Evolutionary conservation across 53 echinoderm and acorn worm genomes (phyloP), one percentile per base, ranked within the genome.

Genomic region (Holothuria scabra): DNA sequence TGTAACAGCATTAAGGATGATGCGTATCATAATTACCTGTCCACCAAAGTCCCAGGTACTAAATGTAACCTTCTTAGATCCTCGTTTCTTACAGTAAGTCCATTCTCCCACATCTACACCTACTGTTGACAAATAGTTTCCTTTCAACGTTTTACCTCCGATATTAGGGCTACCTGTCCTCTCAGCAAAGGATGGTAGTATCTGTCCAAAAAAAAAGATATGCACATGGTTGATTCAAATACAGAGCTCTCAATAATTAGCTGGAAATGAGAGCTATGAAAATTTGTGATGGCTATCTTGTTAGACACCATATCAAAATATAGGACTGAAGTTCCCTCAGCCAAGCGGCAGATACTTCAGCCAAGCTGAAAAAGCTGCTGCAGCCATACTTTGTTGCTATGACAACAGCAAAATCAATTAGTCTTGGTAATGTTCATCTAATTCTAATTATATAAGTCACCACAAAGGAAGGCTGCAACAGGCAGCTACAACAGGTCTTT

Each of bases 31-130:
- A n/a, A 14, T 67, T 90, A 97, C 94, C 92, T 97, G 97, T 56
- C 97, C 97, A 85, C 97, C 97, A 92, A 97, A 97, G 80, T 97
- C 97, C 97, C 97, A 97, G 35, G 97, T 97, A 68, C 97, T 97
- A 87, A 97, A 97, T 0, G 97, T 92, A 41, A 97, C 94, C 83
- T 94, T 94, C 12, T 94, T 94, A 35, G 90, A 81, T 52, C 89
- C 94, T 78, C 88, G 83, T 81, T 90, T 94, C 84, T 94, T 97
- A 57, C 65, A 70, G 83, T 94, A 97, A 0, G 92, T 92, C 97
- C 97, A 97, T 22, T 97, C 97, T 48, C 92, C 86, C 58, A 94
- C 92, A 59, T 94, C 94, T 5, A 97, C 97, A 32, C 97, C 94
- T 0, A 97, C 97, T 8, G 97, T 94, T 16, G 97, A 97, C 26